phyloP scores from a whole-genome alignment of 1,140 invertebrate species.

The Papilio aristodemus region DNA sequence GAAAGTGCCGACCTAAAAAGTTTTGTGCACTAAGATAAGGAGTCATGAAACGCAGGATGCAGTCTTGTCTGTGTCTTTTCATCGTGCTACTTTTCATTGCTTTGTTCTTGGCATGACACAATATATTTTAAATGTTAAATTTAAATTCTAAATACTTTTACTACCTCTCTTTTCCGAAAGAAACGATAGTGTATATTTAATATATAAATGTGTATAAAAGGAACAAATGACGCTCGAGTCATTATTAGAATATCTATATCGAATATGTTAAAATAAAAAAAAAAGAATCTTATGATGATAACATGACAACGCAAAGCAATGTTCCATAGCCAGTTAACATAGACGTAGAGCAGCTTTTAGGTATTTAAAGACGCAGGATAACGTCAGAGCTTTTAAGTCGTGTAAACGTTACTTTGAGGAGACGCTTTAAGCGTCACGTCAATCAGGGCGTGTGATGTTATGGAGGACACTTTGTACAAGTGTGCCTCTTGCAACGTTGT shows the following conservation, averaged over 20 bases:
- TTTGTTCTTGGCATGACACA: not conserved
- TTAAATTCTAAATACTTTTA: no score
- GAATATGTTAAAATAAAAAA: no score
- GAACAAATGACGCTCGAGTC: no score
- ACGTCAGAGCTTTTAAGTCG: not conserved
- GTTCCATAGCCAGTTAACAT: no score
- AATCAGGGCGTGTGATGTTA: slow-evolving; percentile 10
- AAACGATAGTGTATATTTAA: no score
- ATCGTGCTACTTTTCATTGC: not conserved
- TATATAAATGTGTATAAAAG: no score
- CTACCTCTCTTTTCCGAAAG: no score
- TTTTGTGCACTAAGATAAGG: not conserved
- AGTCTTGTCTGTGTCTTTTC: not conserved
- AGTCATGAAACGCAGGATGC: not conserved
- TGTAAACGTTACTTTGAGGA: not conserved
- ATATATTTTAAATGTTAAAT: no score
- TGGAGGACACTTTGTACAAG: not conserved
- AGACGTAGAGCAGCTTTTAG: not conserved
- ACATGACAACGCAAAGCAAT: no score
- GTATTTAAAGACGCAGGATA: not conserved
- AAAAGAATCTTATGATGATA: no score
- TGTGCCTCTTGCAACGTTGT: not conserved
- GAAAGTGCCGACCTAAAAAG: not conserved
- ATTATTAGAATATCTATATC: no score
- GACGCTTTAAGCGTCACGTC: not conserved